Evolutionary conservation across 2,888 invertebrate species (phyloP), one percentile per base, ranked within the genome.

Genomic region (Conomelus anceps): DNA sequence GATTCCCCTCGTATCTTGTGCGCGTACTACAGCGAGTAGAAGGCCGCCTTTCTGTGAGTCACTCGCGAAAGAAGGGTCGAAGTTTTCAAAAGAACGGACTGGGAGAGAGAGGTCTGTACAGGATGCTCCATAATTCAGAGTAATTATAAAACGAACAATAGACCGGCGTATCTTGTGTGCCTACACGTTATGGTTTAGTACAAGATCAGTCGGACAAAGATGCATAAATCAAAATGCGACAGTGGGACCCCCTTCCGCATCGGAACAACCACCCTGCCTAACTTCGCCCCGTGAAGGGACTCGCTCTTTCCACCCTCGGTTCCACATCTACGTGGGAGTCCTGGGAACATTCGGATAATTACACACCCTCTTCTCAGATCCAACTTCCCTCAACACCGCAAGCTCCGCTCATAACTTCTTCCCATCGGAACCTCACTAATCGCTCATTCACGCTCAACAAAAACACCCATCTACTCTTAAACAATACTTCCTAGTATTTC

Each of bases 211-310:
- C n/a, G 86, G 86, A 86, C 86, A 86, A 86, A 86, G 86, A 24
- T 86, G 86, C 29, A 86, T 86, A 86, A 86, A 86, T 86, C 86
- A 86, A 86, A 86, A 29, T 86, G 86, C 86, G 86, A 86, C 86
- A 86, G 20, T 20, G 63, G 63, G 63, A 63, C 63, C 20, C 63
- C 63, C 63, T 63, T 63, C n/a, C n/a, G 63, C 63, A 63, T 63
- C 63, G 63, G 63, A 63, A 63, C n/a, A 63, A 63, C 63, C n/a
- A 63, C 63, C 63, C 63, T 63, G 3, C 63, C 63, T n/a, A 63
- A 63, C 63, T 63, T 63, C 11, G 63, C 20, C 7, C 6, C n/a
- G 63, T n/a, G n/a, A n/a, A n/a, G n/a, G n/a, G n/a, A n/a, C n/a
- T n/a, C n/a, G 63, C 63, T 63, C n/a, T 63, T n/a, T 63, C 63